phyloP scores from a whole-genome alignment of 2,888 invertebrate species.

The Oscheius sp. region DNA sequence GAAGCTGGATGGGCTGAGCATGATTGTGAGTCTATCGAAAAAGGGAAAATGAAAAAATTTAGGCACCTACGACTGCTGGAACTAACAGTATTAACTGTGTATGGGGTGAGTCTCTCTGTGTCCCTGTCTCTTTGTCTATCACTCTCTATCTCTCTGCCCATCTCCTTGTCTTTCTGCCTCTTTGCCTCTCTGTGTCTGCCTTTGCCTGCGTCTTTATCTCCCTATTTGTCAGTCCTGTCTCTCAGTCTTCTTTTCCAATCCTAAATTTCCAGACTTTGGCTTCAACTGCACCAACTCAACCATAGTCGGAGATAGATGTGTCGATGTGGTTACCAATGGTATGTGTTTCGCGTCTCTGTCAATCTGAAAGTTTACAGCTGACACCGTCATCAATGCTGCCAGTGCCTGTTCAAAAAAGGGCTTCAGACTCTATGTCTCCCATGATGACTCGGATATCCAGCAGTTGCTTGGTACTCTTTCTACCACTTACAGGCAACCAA shows the following conservation, averaged over 20 bases:
- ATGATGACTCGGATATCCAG: constrained; percentile 9
- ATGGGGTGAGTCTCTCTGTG: background rate
- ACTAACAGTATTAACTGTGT: constrained; percentile 5
- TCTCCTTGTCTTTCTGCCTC: too few relatives aligned
- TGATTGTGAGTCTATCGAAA: background rate
- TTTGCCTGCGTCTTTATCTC: too few relatives aligned
- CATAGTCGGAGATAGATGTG: background rate
- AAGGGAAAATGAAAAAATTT: background rate
- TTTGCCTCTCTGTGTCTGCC: too few relatives aligned
- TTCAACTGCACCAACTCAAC: constrained; percentile 2
- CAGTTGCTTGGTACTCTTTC: background rate
- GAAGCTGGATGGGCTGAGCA: background rate
- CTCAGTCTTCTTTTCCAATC: background rate
- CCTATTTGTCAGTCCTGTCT: too few relatives aligned
- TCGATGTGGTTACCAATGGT: constrained; percentile 15
- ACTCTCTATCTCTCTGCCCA: too few relatives aligned
- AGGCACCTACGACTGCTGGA: background rate
- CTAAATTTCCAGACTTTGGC: constrained; percentile 2
- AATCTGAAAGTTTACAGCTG: background rate
- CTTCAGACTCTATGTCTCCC: background rate
- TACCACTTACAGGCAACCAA: background rate
- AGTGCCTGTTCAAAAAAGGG: background rate
- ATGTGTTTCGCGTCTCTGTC: background rate
- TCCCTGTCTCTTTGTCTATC: too few relatives aligned
- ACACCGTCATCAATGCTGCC: background rate